Evolutionary conservation across 2,888 invertebrate species (phyloP).

Genomic region (Melipona bicolor): DNA sequence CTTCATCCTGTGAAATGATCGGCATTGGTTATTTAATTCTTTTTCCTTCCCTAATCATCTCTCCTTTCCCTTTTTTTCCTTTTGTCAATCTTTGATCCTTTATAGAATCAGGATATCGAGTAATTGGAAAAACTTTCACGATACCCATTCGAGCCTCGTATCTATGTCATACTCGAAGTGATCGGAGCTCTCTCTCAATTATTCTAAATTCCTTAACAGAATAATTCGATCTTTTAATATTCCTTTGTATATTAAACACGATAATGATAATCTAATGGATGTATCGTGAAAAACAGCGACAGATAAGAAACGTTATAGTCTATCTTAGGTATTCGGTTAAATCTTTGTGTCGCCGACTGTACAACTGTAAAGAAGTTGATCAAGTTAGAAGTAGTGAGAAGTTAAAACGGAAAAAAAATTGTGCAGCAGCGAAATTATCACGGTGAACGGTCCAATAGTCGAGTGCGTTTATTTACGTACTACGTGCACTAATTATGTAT

Average conservation of each 20-base stretch:
- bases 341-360: neutral
- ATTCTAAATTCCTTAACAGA: neutral
- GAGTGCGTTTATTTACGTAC: slow-evolving; percentile 26
- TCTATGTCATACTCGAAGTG: neutral
- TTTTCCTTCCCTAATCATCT: neutral
- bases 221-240: neutral
- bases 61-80: neutral
- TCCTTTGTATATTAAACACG: neutral
- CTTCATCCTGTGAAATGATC: slow-evolving; percentile 66
- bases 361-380: neutral
- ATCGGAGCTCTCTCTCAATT: neutral
- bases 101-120: slow-evolving; percentile 2
- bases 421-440: slow-evolving; percentile 24
- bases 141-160: slow-evolving; percentile 29
- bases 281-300: neutral
- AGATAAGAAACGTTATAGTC: neutral
- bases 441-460: slow-evolving; percentile 24
- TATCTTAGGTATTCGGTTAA: neutral
- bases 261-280: neutral
- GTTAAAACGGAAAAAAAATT: slow-evolving; percentile 8
- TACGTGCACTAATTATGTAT: slow-evolving; percentile 34
- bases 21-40: slow-evolving; percentile 34
- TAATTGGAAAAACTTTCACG: slow-evolving; percentile 17
- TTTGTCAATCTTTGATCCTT: neutral
- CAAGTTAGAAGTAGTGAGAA: neutral